A percentile compares a stretch with the other conserved stretches of the same genome.
These are phyloP conservation scores for Elachura formosa DNA, from an alignment of 2,113 vertebrate species.

Conservation along the genomic window DNA sequence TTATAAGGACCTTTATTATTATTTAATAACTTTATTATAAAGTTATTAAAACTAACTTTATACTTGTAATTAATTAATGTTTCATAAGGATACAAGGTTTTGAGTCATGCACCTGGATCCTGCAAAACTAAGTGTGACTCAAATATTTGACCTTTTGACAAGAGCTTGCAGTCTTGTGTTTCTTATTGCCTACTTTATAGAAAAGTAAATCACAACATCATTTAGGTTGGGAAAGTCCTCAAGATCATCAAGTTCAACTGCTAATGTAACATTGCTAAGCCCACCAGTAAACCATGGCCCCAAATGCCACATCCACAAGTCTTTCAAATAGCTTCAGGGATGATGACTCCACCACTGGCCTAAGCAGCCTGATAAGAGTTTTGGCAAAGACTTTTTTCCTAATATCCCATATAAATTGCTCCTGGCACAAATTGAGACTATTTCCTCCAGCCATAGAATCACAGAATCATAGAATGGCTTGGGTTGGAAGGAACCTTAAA, in stretches of 20 bases:
- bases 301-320: accelerated
- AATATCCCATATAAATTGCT: neutral
- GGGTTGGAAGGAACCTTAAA: neutral
- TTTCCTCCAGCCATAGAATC: neutral
- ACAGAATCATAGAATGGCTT: neutral
- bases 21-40: no score
- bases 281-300: neutral
- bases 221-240: neutral
- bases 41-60: neutral
- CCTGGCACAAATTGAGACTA: neutral
- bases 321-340: neutral
- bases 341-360: neutral
- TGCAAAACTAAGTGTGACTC: neutral
- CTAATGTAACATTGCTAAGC: neutral
- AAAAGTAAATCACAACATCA: neutral
- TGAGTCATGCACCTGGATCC: neutral
- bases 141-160: neutral
- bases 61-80: neutral
- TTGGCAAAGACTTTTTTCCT: neutral
- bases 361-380: neutral
- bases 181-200: neutral
- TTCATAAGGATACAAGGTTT: neutral
- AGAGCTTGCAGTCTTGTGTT: neutral
- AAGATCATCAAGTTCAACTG: neutral
- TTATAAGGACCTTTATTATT: no score